Evolutionary conservation across 2,797 vertebrate genomes (phyloP).

Genomic region (Carcharodon carcharias): DNA sequence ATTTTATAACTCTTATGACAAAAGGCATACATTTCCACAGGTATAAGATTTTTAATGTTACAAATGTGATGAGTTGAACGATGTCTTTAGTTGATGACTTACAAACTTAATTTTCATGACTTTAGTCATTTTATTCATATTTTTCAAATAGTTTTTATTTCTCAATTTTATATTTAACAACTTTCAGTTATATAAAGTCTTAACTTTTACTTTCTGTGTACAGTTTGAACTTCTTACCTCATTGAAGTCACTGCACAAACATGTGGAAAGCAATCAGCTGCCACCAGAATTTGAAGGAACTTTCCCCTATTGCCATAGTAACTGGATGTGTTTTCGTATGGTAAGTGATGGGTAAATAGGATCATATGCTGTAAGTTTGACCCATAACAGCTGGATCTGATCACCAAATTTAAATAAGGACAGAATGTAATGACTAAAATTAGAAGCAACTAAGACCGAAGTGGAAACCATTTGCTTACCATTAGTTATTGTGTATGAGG

Average conservation of each 20-base stretch:
- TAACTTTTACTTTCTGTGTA: not conserved
- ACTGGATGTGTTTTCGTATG: constrained; percentile 78
- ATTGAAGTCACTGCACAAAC: constrained; percentile 71
- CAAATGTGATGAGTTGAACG: not conserved
- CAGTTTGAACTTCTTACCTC: constrained; percentile 76
- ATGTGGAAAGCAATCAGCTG: constrained; percentile 68
- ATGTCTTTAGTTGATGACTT: not conserved
- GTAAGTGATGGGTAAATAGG: constrained; percentile 54
- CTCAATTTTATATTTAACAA: not conserved
- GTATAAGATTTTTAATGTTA: not conserved
- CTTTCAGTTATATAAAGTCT: not conserved
- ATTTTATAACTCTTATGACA: not conserved
- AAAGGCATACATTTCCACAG: not conserved
- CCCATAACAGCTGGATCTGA: not conserved
- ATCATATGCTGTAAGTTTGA: not conserved
- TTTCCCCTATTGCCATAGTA: constrained; percentile 71
- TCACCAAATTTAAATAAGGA: not conserved
- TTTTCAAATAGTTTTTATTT: not conserved
- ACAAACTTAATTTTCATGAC: not conserved
- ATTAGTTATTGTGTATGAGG: constrained; percentile 11
- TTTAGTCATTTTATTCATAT: not conserved
- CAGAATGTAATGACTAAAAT: not conserved
- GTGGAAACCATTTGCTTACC: not conserved
- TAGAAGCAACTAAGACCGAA: not conserved
- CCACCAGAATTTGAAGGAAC: constrained; percentile 72